Percentiles rank a stretch among this genome's conserved stretches.
phyloP scores from a whole-genome alignment of 2,113 vertebrate species.

The Oncorhynchus clarkii region DNA sequence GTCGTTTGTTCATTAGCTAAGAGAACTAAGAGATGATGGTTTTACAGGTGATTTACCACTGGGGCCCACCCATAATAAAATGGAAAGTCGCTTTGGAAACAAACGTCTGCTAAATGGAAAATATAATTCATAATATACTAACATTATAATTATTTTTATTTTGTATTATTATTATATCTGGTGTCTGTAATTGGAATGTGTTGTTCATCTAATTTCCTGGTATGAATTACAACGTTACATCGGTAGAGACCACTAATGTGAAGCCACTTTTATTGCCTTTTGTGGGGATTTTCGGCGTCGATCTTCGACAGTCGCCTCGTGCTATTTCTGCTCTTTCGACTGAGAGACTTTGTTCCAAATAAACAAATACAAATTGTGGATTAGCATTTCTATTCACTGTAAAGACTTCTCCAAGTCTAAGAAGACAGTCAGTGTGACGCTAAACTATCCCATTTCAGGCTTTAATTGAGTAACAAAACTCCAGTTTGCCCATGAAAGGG shows the following conservation, averaged over 20 bases:
- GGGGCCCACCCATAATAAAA: too few relatives aligned
- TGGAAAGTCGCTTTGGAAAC: too few relatives aligned
- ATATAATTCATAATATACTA: too few relatives aligned
- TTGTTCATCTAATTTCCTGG: neutral
- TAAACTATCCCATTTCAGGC: conserved; percentile 41
- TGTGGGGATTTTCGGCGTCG: too few relatives aligned
- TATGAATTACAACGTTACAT: neutral
- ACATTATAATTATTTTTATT: too few relatives aligned
- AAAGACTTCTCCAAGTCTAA: neutral
- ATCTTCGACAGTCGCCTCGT: neutral
- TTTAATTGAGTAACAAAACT: conserved; percentile 71
- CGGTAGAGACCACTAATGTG: neutral
- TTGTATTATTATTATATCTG: too few relatives aligned
- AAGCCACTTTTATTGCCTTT: neutral
- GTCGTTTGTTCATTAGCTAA: neutral
- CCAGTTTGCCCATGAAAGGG: conserved; percentile 73
- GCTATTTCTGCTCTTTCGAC: neutral
- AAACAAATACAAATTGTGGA: neutral
- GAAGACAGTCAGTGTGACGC: conserved; percentile 30
- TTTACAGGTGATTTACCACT: neutral
- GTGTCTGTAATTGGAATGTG: neutral
- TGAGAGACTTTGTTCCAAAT: neutral
- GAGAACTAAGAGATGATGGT: neutral
- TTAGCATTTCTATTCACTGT: neutral
- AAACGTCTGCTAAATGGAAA: too few relatives aligned